phyloP scores from a whole-genome alignment of 1,140 invertebrate species.

The Agraylea sexmaculata region DNA sequence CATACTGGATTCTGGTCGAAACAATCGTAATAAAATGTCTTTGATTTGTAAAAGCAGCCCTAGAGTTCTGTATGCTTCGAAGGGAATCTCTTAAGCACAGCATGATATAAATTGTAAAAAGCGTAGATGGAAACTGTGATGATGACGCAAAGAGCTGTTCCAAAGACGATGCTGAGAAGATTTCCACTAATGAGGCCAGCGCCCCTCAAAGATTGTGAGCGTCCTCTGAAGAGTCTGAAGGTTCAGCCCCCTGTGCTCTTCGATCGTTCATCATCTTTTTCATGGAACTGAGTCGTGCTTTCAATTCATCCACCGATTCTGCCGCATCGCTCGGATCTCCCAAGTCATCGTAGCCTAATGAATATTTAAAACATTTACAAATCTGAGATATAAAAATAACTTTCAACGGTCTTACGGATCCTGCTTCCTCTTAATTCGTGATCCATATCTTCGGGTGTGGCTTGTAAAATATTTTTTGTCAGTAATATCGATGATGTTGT shows the following conservation, averaged over 20 bases:
- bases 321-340: slow-evolving; percentile 41
- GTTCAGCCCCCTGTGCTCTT: slow-evolving; percentile 34
- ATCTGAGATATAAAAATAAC: slow-evolving; percentile 1
- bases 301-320: slow-evolving; percentile 67
- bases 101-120: slow-evolving; percentile 70
- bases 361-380: slow-evolving; percentile 2
- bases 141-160: slow-evolving; percentile 60
- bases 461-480: too few species aligned
- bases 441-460: too few species aligned
- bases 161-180: slow-evolving; percentile 68
- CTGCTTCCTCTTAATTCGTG: too few species aligned
- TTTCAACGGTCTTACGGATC: too few species aligned
- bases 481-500: too few species aligned
- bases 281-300: slow-evolving; percentile 62
- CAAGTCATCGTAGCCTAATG: slow-evolving; percentile 16
- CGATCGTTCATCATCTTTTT: slow-evolving; percentile 65
- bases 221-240: slow-evolving; percentile 35
- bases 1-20: too few species aligned
- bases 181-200: slow-evolving; percentile 65
- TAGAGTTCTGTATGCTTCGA: slow-evolving; percentile 64
- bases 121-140: slow-evolving; percentile 67
- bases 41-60: too few species aligned
- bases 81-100: slow-evolving; percentile 68
- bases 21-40: too few species aligned
- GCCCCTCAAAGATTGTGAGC: slow-evolving; percentile 37